Evolutionary conservation across 2,797 vertebrate species (phyloP), one percentile per base, ranked within the genome.

Genomic region (Falco berigora): DNA sequence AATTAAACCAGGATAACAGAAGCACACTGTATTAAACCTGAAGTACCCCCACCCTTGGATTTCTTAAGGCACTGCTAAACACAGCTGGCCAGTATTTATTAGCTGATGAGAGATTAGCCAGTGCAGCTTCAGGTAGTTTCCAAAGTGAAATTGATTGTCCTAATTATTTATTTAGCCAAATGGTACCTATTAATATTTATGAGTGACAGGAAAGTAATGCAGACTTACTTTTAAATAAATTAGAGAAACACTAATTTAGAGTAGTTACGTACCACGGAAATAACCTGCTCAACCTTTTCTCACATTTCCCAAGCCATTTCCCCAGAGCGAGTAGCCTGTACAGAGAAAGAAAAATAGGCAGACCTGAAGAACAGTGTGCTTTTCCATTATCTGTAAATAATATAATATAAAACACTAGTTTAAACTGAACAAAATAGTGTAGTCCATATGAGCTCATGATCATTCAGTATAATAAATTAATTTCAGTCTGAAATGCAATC

Each of bases 101-200:
- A 91, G 62, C 34, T 75, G 42, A 78, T 75, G 56, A 81, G 66
- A 93, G 63, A 87, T 74, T 46, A 86, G 53, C 22, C 53, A 73
- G 40, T 20, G 38, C 22, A 80, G 27, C 32, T 89, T 92, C 49
- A 77, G 59, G 79, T 53, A 21, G 8, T 63, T 93, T 94, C 61
- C 56, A 56, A 71, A 71, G 69, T 36, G 16, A 86, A 92, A 92
- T 34, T 78, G 38, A 62, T 81, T 62, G 24, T 73, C 25, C 25
- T 68, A 66, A 83, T 91, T 78, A 94, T 50, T 90, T 88, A 92
- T 86, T 94, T 92, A 91, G 22, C 42, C 25, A 86, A 74, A 92
- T 47, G 80, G 27, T 52, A 63, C 2, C 50, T 40, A 95, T 86
- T 62, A 84, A 80, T 94, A 86, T 94, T 94, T 84, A 91, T 69